Base-by-base conservation (phyloP, 37 sponge, comb jelly and placozoan genomes). In the Aplysina aerophoba region DNA sequence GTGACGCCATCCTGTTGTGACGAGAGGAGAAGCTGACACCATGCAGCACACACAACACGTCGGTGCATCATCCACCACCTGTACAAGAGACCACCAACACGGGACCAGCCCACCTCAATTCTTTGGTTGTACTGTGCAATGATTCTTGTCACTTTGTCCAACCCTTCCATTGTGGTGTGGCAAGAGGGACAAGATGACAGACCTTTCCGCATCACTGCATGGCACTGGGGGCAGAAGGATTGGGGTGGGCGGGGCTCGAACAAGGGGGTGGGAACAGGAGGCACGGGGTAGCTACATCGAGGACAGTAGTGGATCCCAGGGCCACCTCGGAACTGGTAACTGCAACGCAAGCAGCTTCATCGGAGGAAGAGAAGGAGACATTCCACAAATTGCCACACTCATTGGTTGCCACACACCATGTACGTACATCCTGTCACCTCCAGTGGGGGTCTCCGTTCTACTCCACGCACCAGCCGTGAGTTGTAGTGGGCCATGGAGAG, bases 201-300 rank as follows among this genome's bases (percentile, higher is more conserved):
- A 41, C 38, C 58, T 62, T 75, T 50, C 16, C 54, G 78, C n/a
- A 75, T 54, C 20, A 40, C 78, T 41, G 81, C 62, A 33, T 57
- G 33, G 59, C 81, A 81, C 34, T 4, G 81, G 19, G 20, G 59
- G 62, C 59, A 60, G 81, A 21, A 81, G 31, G 33, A 81, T 54
- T 78, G 34, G 3, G 50, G 35, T 67, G 50, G 78, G 79, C 67
- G 73, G 57, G 44, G 50, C 50, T 44, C 50, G 6, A 8, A 8
- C 50, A 44, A 8, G 50, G 50, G 50, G 50, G 50, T 44, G 50
- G 50, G 50, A 8, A 44, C 50, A 11, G 50, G 72, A 16, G 96
- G 91, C 5, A 90, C 30, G 60, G 55, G 22, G 12, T 79, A 71
- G 41, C 96, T 93, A 86, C 96, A 95, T 31, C 83, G 82, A 17